phyloP scores from a whole-genome alignment of 2,113 vertebrate species.

The Erythrolamprus reginae region DNA sequence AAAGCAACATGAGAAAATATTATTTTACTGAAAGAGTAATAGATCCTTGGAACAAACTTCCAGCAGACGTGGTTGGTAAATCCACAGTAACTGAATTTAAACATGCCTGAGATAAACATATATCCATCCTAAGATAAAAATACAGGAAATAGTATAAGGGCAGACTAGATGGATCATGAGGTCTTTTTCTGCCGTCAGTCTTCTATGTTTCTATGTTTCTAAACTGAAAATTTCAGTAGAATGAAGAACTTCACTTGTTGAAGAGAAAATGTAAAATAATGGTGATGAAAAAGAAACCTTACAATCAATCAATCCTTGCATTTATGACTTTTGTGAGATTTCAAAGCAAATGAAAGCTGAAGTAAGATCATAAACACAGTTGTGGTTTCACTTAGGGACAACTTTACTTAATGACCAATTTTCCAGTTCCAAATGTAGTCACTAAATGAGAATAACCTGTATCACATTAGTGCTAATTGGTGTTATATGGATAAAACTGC shows the following conservation, averaged over 20 bases:
- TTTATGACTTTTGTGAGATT: background rate
- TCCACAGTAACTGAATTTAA: too few relatives aligned
- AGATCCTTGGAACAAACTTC: too few relatives aligned
- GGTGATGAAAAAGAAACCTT: background rate
- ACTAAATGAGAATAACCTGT: background rate
- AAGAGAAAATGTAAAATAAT: background rate
- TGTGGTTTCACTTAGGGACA: background rate
- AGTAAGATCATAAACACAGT: background rate
- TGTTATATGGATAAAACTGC: background rate
- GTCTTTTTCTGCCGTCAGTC: too few relatives aligned
- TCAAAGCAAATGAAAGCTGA: background rate
- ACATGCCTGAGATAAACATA: too few relatives aligned
- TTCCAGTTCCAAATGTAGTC: background rate
- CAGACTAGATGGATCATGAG: too few relatives aligned
- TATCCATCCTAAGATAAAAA: too few relatives aligned
- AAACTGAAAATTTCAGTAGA: background rate
- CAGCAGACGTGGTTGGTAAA: too few relatives aligned
- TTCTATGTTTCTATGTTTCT: too few relatives aligned
- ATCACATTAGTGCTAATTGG: background rate
- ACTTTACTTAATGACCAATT: background rate
- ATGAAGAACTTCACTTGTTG: background rate
- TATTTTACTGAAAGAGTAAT: too few relatives aligned
- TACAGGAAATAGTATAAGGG: too few relatives aligned
- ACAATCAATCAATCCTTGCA: background rate
- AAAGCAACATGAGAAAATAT: too few relatives aligned